Evolutionary conservation across 2,888 invertebrate species (phyloP), one percentile per base, ranked within the genome.

Genomic region (Hecatera dysodea): DNA sequence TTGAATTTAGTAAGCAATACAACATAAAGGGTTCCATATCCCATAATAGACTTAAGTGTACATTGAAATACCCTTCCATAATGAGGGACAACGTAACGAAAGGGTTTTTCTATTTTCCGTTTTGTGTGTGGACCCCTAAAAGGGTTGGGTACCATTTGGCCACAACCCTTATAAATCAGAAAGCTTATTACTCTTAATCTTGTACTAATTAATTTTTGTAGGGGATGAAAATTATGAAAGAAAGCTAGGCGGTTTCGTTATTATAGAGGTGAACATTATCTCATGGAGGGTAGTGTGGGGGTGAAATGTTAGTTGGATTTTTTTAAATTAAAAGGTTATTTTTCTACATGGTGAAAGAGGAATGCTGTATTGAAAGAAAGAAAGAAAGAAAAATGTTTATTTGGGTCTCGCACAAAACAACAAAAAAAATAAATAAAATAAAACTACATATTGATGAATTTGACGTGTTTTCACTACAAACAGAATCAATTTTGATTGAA

Each of bases 141-240:
- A 86, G 85, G 86, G 86, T 84, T 80, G 75, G 75, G 80, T 85
- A 86, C 86, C 83, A 83, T 84, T 89, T 81, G 59, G 85, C 83
- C 80, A 76, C 73, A 83, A 87, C 83, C 84, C 75, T 70, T 78
- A 89, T 90, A 90, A 90, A 90, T 91, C 90, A 88, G 73, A 33
- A 74, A 80, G 84, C 85, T 89, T 90, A 90, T 90, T 90, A 87
- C 88, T 88, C 88, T 87, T 90, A 90, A 91, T 91, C 89, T 88
- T 76, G 76, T 67, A 85, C 80, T 89, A 91, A 91, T 91, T 91
- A 91, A 89, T 91, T 91, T 90, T 90, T 87, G 85, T 85, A 80
- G 71, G 81, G 83, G 74, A 81, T 83, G 72, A 79, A 79, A 86
- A 82, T 89, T 86, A 84, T 82, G 69, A 86, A 83, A 81, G 83